Percentiles rank a stretch among this genome's conserved stretches.
Conservation (phyloP, 2,113 vertebrate genomes). For the Regulus satrapa region DNA sequence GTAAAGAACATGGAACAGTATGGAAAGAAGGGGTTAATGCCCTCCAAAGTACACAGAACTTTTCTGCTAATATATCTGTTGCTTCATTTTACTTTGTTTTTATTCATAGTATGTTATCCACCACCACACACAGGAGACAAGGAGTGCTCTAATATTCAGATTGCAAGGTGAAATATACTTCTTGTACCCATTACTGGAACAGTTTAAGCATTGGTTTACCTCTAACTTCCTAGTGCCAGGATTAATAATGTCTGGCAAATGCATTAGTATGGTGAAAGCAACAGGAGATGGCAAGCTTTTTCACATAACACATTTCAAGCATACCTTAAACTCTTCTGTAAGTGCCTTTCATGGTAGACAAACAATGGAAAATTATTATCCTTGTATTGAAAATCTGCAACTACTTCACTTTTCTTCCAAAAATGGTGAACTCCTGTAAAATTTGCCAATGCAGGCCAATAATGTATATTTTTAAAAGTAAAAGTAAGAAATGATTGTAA, state of each 20-base stretch:
- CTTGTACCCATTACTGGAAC: constrained; percentile 7
- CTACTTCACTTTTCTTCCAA: not conserved
- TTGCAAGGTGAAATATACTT: not conserved
- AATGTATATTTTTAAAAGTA: not conserved
- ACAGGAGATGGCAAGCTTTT: not conserved
- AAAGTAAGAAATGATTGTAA: not conserved
- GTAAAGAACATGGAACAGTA: not conserved
- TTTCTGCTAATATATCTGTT: not conserved
- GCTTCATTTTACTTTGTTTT: not conserved
- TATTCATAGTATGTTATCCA: not conserved
- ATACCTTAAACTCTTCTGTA: not conserved
- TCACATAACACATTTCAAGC: not conserved
- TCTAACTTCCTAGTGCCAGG: constrained; percentile 16
- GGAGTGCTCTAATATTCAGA: not conserved
- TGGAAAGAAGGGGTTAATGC: not conserved
- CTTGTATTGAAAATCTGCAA: not conserved
- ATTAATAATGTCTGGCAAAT: constrained; percentile 28
- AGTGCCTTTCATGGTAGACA: not conserved
- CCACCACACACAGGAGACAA: not conserved
- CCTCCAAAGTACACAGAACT: not conserved
- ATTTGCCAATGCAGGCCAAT: not conserved
- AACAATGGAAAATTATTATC: not conserved
- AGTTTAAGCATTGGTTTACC: constrained; percentile 35
- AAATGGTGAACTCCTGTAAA: not conserved
- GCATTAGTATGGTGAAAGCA: constrained; percentile 5